A percentile compares a stretch with the other conserved stretches of the same genome.
phyloP scores from a whole-genome alignment of 37 sponge, comb jelly and placozoan genomes.

The Halisarca cf. caerulea region DNA sequence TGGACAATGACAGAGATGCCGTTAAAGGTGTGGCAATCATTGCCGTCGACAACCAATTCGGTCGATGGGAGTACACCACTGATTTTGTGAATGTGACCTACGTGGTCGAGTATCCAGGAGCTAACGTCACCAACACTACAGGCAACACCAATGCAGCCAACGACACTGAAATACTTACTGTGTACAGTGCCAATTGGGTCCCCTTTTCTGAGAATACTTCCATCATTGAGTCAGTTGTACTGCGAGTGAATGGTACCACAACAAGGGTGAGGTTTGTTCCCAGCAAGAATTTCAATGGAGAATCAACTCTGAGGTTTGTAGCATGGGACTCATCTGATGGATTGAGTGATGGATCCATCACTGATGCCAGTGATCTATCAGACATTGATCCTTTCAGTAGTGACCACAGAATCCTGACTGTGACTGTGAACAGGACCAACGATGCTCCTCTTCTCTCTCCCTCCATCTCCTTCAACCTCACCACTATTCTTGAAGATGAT shows the following conservation, averaged over 20 bases:
- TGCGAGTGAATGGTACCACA: slow-evolving; percentile 41
- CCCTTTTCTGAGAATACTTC: slow-evolving; percentile 37
- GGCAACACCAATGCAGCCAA: not conserved
- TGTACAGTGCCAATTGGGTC: slow-evolving; percentile 71
- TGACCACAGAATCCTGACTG: slow-evolving; percentile 14
- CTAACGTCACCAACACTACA: not conserved
- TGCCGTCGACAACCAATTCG: slow-evolving; percentile 44
- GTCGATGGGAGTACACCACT: slow-evolving; percentile 83
- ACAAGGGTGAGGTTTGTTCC: slow-evolving; percentile 79
- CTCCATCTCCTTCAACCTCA: slow-evolving; percentile 55
- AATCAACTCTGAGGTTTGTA: slow-evolving; percentile 50
- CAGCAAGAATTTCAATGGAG: slow-evolving; percentile 69
- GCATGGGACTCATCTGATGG: slow-evolving; percentile 82
- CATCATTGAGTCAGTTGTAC: slow-evolving; percentile 50
- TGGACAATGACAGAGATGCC: slow-evolving; percentile 69
- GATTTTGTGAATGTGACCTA: slow-evolving; percentile 29
- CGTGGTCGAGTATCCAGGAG: not conserved
- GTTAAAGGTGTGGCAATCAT: slow-evolving; percentile 78
- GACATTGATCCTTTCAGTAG: slow-evolving; percentile 72
- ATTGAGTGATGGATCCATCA: slow-evolving; percentile 53
- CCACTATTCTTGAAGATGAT: slow-evolving; percentile 70
- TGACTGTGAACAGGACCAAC: slow-evolving; percentile 62
- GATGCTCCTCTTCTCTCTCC: slow-evolving; percentile 81
- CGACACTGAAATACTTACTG: not conserved
- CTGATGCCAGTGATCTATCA: slow-evolving; percentile 50